These are phyloP conservation scores for Ryuthela nishihirai DNA, from an alignment of 2,888 invertebrate genomes.

Conservation along the genomic window DNA sequence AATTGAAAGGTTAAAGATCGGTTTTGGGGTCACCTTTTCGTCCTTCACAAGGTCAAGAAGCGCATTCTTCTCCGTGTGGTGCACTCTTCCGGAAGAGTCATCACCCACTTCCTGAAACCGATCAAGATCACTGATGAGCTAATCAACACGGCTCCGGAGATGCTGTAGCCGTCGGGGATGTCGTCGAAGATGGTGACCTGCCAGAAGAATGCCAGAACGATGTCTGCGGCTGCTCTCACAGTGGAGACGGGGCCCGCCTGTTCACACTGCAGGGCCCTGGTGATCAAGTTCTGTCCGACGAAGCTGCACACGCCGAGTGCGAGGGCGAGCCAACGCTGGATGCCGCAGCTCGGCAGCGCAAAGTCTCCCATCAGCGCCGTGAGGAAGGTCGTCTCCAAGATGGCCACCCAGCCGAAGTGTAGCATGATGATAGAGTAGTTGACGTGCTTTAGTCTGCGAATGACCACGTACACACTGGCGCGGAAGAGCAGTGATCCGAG, in stretches of 20 bases:
- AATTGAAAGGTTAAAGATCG: no score
- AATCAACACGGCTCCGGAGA: slow-evolving; percentile 77
- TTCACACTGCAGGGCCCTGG: slow-evolving; percentile 79
- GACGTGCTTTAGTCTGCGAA: slow-evolving; percentile 73
- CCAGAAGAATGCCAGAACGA: slow-evolving; percentile 87
- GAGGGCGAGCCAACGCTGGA: slow-evolving; percentile 72
- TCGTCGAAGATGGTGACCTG: slow-evolving; percentile 83
- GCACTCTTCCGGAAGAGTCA: slow-evolving; percentile 64
- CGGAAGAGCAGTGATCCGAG: slow-evolving; percentile 81
- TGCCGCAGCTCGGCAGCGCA: slow-evolving; percentile 76
- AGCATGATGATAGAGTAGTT: slow-evolving; percentile 89
- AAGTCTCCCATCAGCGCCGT: slow-evolving; percentile 68
- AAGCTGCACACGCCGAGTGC: slow-evolving; percentile 41
- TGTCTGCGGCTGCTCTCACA: slow-evolving; percentile 79
- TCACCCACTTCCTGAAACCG: slow-evolving; percentile 78
- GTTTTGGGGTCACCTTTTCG: no score
- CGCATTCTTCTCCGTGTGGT: neutral
- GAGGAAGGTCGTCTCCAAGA: slow-evolving; percentile 59
- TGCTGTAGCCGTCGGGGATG: slow-evolving; percentile 74
- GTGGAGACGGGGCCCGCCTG: slow-evolving; percentile 89
- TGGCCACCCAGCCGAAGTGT: slow-evolving; percentile 78
- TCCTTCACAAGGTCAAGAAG: slow-evolving; percentile 1
- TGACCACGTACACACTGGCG: slow-evolving; percentile 78
- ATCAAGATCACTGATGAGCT: slow-evolving; percentile 78
- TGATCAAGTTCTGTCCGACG: slow-evolving; percentile 57